phyloP scores from a whole-genome alignment of 2,888 invertebrate species.

The Hedya salicella region DNA sequence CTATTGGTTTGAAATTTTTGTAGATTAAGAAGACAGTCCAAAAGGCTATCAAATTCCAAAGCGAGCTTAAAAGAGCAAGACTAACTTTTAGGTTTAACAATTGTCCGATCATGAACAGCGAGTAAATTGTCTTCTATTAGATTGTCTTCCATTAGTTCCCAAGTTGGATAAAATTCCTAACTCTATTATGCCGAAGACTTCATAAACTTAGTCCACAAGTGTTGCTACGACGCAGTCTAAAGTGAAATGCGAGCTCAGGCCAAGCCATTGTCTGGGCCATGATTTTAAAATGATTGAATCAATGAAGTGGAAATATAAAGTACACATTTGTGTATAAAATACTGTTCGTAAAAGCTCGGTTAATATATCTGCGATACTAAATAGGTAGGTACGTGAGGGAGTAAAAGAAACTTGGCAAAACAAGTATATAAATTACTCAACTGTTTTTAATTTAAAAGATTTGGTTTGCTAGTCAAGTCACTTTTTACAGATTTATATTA shows the following conservation, averaged over 20 bases:
- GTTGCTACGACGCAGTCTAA: slow-evolving; percentile 3
- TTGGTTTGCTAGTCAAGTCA: neutral
- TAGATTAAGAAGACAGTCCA: too few relatives aligned
- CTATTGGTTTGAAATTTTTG: too few relatives aligned
- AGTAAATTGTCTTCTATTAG: slow-evolving; percentile 7
- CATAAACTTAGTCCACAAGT: slow-evolving; percentile 28
- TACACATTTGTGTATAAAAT: slow-evolving; percentile 34
- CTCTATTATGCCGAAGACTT: slow-evolving; percentile 23
- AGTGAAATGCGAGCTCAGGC: slow-evolving; percentile 4
- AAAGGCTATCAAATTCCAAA: neutral
- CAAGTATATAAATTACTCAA: slow-evolving; percentile 14
- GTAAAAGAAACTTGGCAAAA: slow-evolving; percentile 9
- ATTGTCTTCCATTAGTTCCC: neutral
- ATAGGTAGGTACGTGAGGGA: slow-evolving; percentile 6
- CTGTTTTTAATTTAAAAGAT: neutral
- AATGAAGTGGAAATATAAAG: slow-evolving; percentile 41
- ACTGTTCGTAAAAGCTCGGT: slow-evolving; percentile 1
- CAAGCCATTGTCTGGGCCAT: slow-evolving; percentile 36
- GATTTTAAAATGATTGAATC: slow-evolving; percentile 39
- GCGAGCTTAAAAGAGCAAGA: neutral
- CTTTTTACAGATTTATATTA: neutral
- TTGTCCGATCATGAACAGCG: neutral
- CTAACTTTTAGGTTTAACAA: neutral
- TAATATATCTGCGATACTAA: slow-evolving; percentile 16
- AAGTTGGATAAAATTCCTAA: slow-evolving; percentile 25